Evolutionary conservation across 2,888 invertebrate species (phyloP).

Genomic region (Pachydiplax longipennis): DNA sequence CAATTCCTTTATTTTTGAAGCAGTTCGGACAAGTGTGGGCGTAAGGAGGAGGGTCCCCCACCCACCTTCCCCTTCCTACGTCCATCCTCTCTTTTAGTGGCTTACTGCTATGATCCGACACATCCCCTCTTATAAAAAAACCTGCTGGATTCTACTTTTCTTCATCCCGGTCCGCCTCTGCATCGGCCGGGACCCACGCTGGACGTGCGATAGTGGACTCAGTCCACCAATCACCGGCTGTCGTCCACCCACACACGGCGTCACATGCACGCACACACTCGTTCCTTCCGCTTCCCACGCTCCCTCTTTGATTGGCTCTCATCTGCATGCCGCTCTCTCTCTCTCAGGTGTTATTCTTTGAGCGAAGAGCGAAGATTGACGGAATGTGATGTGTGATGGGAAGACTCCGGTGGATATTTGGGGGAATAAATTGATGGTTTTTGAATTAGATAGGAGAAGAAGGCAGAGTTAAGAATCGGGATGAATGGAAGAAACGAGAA

Average conservation of each 20-base stretch:
- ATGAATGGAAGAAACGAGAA: too few species aligned
- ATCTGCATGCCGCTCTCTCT: too few species aligned
- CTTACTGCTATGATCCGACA: neutral
- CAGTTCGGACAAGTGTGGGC: neutral
- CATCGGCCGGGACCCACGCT: neutral
- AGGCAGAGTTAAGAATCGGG: too few species aligned
- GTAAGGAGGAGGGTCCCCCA: neutral
- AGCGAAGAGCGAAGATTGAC: too few species aligned
- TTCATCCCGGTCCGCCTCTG: neutral
- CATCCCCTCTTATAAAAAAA: neutral
- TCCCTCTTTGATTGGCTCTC: neutral
- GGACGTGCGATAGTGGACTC: neutral
- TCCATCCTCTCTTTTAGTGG: neutral
- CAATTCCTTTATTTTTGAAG: neutral
- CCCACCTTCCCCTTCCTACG: neutral
- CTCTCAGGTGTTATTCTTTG: too few species aligned
- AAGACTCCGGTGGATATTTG: too few species aligned
- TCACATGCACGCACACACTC: neutral
- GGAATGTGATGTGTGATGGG: too few species aligned
- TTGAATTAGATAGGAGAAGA: too few species aligned
- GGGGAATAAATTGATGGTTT: too few species aligned
- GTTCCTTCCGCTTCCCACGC: neutral
- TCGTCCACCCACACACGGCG: neutral
- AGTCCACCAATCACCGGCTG: neutral
- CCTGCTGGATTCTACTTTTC: neutral